A percentile compares a stretch with the other conserved stretches of the same genome.
phyloP scores from a whole-genome alignment of 2,797 vertebrate genomes.

The Australoheros facetus region DNA sequence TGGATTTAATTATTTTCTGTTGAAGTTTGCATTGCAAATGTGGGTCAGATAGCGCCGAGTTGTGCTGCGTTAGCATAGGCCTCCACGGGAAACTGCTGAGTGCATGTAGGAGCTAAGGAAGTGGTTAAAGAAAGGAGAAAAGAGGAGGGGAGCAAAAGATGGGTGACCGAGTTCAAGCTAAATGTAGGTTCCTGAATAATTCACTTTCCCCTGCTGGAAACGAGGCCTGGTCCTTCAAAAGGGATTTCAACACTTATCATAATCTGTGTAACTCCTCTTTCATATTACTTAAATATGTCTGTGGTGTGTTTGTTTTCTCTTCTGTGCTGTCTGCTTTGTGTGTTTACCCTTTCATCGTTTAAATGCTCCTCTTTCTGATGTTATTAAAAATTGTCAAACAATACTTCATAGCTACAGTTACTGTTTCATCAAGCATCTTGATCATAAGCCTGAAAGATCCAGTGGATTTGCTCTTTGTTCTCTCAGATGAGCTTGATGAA shows the following conservation, averaged over 20 bases:
- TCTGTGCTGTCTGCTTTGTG: background rate
- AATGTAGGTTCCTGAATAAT: constrained; percentile 73
- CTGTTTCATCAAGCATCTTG: constrained; percentile 3
- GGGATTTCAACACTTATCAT: constrained; percentile 43
- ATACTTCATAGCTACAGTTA: background rate
- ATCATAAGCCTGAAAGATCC: constrained; percentile 31
- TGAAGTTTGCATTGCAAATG: constrained; percentile 24
- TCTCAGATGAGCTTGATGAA: constrained; percentile 32
- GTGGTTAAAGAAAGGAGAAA: constrained; percentile 24
- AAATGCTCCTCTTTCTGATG: background rate
- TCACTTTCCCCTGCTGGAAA: constrained; percentile 58
- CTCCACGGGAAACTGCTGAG: constrained; percentile 38
- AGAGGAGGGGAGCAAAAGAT: constrained; percentile 7
- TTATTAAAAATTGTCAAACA: background rate
- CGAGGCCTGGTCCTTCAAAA: constrained; percentile 40
- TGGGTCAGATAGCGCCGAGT: constrained; percentile 20
- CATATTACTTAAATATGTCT: constrained; percentile 19
- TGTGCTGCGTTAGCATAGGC: constrained; percentile 12
- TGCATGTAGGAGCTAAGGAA: constrained; percentile 23
- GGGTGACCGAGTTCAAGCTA: constrained; percentile 64
- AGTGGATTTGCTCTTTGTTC: constrained; percentile 36
- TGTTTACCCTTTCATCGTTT: background rate
- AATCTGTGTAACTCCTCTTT: constrained; percentile 1
- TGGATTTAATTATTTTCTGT: constrained; percentile 8
- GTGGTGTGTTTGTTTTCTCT: constrained; percentile 26